Conservation (phyloP, 2,888 invertebrate genomes). For the Acronicta alni region DNA sequence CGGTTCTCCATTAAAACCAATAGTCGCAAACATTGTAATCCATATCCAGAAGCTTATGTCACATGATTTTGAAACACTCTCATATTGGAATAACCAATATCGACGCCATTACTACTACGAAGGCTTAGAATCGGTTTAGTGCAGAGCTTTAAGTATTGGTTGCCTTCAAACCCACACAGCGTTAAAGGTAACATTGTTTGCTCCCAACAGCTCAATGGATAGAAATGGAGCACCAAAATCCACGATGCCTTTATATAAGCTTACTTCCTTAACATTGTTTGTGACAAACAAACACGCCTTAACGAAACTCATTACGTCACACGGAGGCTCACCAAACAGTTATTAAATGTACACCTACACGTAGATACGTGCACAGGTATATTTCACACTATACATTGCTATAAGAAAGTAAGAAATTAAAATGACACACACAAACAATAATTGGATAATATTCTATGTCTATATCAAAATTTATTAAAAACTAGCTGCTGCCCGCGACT, state of each 20-base stretch:
- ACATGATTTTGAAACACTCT: background rate
- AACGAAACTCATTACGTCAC: background rate
- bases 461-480: too few species aligned
- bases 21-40: too few species aligned
- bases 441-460: too few species aligned
- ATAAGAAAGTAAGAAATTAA: too few species aligned
- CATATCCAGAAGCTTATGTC: too few species aligned
- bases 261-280: background rate
- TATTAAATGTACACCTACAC: background rate
- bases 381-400: background rate
- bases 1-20: too few species aligned
- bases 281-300: background rate
- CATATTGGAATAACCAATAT: background rate
- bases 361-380: too few species aligned
- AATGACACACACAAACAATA: too few species aligned
- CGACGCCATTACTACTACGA: conserved; percentile 1
- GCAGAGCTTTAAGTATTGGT: background rate
- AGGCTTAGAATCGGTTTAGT: conserved; percentile 9
- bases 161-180: background rate
- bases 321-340: background rate
- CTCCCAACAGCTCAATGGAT: conserved; percentile 3
- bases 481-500: too few species aligned
- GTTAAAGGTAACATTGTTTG: background rate
- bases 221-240: conserved; percentile 11
- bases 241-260: background rate